A percentile compares a stretch with the other conserved stretches of the same genome.
Evolutionary conservation across 2,888 invertebrate species (phyloP).

Genomic region (Hemithea aestivaria): DNA sequence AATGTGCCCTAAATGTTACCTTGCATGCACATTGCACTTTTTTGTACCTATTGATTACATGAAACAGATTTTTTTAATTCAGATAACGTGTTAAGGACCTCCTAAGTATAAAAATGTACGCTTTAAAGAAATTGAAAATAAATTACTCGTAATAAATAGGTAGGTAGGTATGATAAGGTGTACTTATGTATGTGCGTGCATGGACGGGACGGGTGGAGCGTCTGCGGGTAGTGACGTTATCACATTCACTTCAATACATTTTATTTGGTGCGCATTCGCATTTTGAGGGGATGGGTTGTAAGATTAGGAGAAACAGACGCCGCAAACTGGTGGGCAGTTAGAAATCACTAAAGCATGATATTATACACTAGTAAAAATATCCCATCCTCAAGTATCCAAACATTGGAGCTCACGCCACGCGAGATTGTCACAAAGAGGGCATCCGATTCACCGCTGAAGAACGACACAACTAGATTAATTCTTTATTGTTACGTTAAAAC

Average conservation of each 20-base stretch:
- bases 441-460: slow-evolving; percentile 61
- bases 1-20: slow-evolving; percentile 52
- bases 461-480: slow-evolving; percentile 46
- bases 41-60: slow-evolving; percentile 53
- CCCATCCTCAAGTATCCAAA: no score
- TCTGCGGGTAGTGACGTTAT: slow-evolving; percentile 14
- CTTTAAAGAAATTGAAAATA: slow-evolving; percentile 75
- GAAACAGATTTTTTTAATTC: slow-evolving; percentile 49
- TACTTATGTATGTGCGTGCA: slow-evolving; percentile 64
- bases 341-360: no score
- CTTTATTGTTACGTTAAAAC: slow-evolving; percentile 31
- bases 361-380: no score
- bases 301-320: no score
- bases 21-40: slow-evolving; percentile 61
- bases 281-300: no score
- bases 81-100: slow-evolving; percentile 67
- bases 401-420: slow-evolving; percentile 13
- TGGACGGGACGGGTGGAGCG: slow-evolving; percentile 32
- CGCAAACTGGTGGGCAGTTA: no score
- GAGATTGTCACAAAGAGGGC: slow-evolving; percentile 30
- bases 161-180: slow-evolving; percentile 72
- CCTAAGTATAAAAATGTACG: slow-evolving; percentile 78
- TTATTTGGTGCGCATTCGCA: slow-evolving; percentile 6
- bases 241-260: slow-evolving; percentile 9
- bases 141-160: slow-evolving; percentile 71